phyloP scores from a whole-genome alignment of 2,113 vertebrate species.

The Redunca redunca region DNA sequence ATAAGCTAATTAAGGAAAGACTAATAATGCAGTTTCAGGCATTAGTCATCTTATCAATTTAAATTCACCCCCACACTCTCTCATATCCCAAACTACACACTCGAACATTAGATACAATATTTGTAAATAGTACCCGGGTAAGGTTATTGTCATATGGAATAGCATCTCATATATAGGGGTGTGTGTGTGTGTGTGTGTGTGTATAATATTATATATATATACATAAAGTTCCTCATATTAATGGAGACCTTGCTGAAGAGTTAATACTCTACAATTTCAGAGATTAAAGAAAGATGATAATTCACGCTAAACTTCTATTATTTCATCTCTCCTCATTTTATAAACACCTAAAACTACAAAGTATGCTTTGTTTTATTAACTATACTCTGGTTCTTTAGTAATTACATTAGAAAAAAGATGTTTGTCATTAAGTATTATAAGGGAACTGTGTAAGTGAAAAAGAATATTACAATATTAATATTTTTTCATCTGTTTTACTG shows the following conservation, averaged over 20 bases:
- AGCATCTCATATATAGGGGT: not conserved
- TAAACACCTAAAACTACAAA: not conserved
- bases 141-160: not conserved
- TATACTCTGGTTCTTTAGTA: not conserved
- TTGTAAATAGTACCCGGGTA: not conserved
- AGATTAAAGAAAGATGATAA: conserved; percentile 18
- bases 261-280: not conserved
- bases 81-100: not conserved
- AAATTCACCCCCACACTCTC: not conserved
- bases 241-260: not conserved
- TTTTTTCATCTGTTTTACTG: not conserved
- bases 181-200: not conserved
- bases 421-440: conserved; percentile 1
- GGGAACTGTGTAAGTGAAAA: conserved; percentile 14
- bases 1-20: conserved; percentile 39
- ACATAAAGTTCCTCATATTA: not conserved
- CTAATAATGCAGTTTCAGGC: conserved; percentile 39
- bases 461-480: conserved; percentile 13
- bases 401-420: not conserved
- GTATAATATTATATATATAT: not conserved
- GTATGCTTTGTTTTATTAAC: not conserved
- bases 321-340: not conserved
- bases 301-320: not conserved
- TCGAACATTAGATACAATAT: not conserved
- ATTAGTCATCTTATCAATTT: not conserved